Percentiles rank a stretch among this genome's conserved stretches.
Evolutionary conservation across 2,797 vertebrate genomes (phyloP).

Genomic region (Hoplostethus mediterraneus): DNA sequence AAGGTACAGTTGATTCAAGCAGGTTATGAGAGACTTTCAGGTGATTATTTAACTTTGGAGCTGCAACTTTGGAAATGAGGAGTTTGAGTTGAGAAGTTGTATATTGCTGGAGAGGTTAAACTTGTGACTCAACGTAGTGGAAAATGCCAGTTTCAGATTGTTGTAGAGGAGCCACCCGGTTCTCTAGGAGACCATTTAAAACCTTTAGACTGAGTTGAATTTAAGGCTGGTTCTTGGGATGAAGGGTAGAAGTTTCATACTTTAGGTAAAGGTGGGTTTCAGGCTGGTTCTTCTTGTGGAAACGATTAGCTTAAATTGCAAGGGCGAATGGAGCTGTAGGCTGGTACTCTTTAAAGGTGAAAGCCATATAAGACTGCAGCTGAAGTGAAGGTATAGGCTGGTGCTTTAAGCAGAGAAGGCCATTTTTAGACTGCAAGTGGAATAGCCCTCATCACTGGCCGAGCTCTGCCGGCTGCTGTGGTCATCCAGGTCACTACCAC

Average conservation of each 20-base stretch:
- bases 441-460: slow-evolving; percentile 98
- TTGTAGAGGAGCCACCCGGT: slow-evolving; percentile 28
- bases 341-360: slow-evolving; percentile 72
- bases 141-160: slow-evolving; percentile 38
- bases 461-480: slow-evolving; percentile 98
- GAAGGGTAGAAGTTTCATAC: slow-evolving; percentile 39
- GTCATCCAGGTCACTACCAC: slow-evolving; percentile 98
- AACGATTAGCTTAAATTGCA: slow-evolving; percentile 52
- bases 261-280: slow-evolving; percentile 47
- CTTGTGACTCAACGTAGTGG: slow-evolving; percentile 35
- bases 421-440: slow-evolving; percentile 97
- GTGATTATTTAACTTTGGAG: slow-evolving; percentile 48
- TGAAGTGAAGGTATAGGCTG: slow-evolving; percentile 64
- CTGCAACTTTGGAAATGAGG: slow-evolving; percentile 35
- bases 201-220: slow-evolving; percentile 55
- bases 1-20: slow-evolving; percentile 54
- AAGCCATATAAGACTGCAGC: slow-evolving; percentile 72
- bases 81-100: background rate
- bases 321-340: slow-evolving; percentile 63
- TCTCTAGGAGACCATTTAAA: slow-evolving; percentile 52
- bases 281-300: slow-evolving; percentile 65
- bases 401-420: slow-evolving; percentile 80
- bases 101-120: slow-evolving; percentile 49
- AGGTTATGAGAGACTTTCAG: slow-evolving; percentile 55
- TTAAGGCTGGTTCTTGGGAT: slow-evolving; percentile 73